phyloP scores from a whole-genome alignment of 1,140 invertebrate species.

The Zaprionus davidi region DNA sequence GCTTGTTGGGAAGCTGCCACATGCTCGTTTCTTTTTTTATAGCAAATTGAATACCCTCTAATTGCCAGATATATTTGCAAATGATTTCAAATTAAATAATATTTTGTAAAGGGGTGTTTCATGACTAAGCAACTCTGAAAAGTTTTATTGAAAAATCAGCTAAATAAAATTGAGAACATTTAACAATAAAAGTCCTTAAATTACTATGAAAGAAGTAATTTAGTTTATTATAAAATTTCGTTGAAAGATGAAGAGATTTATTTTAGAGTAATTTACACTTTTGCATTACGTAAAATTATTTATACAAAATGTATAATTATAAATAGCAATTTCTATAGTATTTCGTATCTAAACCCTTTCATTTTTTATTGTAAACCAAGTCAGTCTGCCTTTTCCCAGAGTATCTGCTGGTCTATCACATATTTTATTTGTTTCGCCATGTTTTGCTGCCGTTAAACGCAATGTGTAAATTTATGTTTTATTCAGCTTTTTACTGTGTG shows the following conservation, averaged over 20 bases:
- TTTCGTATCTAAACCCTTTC: background rate
- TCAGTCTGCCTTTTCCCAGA: background rate
- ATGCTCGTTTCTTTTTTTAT: background rate
- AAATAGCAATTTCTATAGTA: background rate
- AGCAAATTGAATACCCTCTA: slow-evolving; percentile 2
- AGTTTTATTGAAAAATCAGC: background rate
- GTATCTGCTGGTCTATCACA: background rate
- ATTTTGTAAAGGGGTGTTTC: too few relatives aligned
- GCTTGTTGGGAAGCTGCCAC: background rate
- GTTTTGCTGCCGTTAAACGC: slow-evolving; percentile 6
- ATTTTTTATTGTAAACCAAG: background rate
- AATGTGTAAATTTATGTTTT: slow-evolving; percentile 32
- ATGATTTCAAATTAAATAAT: background rate
- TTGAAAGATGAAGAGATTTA: too few relatives aligned
- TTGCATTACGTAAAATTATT: too few relatives aligned
- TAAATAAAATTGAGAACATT: background rate
- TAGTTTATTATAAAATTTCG: too few relatives aligned
- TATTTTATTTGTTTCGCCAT: slow-evolving; percentile 8
- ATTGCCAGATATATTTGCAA: background rate
- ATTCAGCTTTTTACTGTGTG: slow-evolving; percentile 3
- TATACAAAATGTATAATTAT: too few relatives aligned
- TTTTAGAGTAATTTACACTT: too few relatives aligned
- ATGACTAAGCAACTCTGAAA: too few relatives aligned
- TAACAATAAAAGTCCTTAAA: background rate
- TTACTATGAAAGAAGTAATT: background rate